A percentile compares a stretch with the other conserved stretches of the same genome.
These are phyloP conservation scores for Bembecia ichneumoniformis DNA, from an alignment of 2,888 invertebrate species.

Conservation along the genomic window DNA sequence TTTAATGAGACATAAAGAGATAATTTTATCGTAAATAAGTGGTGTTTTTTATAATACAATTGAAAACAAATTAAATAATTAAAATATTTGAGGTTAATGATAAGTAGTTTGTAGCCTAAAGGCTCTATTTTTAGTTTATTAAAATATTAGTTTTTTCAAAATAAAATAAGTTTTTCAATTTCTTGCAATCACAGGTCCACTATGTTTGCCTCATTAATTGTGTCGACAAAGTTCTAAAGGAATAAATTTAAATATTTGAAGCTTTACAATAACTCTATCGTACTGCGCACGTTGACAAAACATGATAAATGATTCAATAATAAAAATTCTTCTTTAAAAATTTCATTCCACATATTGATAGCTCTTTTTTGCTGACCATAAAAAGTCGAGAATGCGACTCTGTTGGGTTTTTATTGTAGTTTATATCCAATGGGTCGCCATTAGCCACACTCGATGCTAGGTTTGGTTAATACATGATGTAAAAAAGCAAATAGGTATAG, in stretches of 20 bases:
- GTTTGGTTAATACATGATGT: not conserved
- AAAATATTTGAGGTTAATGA: too few relatives aligned
- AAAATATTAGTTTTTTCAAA: too few relatives aligned
- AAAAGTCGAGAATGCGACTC: constrained; percentile 23
- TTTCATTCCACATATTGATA: constrained; percentile 44
- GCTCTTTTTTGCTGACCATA: constrained; percentile 9
- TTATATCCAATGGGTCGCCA: constrained; percentile 22
- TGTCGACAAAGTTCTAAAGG: not conserved
- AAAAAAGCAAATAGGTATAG: not conserved
- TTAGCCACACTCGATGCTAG: constrained; percentile 24
- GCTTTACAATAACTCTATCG: not conserved
- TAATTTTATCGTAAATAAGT: too few relatives aligned
- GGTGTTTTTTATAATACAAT: too few relatives aligned
- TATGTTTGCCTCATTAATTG: too few relatives aligned
- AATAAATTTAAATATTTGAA: not conserved
- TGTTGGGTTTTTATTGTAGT: constrained; percentile 15
- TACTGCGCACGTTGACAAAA: constrained; percentile 38
- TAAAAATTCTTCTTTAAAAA: constrained; percentile 33
- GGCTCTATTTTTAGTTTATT: too few relatives aligned
- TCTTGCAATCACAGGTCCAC: too few relatives aligned
- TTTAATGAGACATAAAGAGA: too few relatives aligned
- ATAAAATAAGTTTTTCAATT: too few relatives aligned
- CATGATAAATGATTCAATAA: constrained; percentile 45
- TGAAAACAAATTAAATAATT: too few relatives aligned
- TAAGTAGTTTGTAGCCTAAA: too few relatives aligned